A percentile compares a stretch with the other conserved stretches of the same genome.
Conservation (phyloP, 2,797 vertebrate species). For the Limnodromus scolopaceus region DNA sequence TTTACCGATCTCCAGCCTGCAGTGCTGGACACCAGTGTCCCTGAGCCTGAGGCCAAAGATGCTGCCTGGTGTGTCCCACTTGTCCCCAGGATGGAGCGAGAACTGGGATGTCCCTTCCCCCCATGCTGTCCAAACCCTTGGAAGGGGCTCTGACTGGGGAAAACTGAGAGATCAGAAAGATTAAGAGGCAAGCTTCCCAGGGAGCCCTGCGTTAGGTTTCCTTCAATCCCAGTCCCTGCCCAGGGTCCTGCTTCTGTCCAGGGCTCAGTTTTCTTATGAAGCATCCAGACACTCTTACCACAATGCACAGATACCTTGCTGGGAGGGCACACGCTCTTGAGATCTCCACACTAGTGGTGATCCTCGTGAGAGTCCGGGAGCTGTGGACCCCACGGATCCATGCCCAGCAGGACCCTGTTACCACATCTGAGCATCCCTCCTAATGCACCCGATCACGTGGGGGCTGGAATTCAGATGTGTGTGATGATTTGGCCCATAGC, state of each 20-base stretch:
- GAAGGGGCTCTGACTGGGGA: background rate
- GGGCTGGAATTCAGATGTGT: background rate
- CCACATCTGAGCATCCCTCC: background rate
- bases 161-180: background rate
- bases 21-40: background rate
- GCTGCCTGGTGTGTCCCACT: background rate
- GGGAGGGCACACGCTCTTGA: background rate
- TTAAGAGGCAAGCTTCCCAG: background rate
- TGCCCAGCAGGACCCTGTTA: background rate
- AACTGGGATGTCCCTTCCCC: background rate
- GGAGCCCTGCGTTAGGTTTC: background rate
- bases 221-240: background rate
- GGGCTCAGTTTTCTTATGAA: background rate
- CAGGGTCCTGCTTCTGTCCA: background rate
- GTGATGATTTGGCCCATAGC: background rate
- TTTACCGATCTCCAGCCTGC: background rate
- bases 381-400: rapidly evolving
- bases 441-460: rapidly evolving
- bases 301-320: background rate
- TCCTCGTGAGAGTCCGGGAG: background rate
- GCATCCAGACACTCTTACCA: background rate
- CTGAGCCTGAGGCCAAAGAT: background rate
- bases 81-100: background rate
- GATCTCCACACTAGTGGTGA: background rate
- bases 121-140: background rate